Percentiles rank a stretch among this genome's conserved stretches.
Conservation (phyloP, 2,113 vertebrate genomes). For the Lepisosteus oculatus region DNA sequence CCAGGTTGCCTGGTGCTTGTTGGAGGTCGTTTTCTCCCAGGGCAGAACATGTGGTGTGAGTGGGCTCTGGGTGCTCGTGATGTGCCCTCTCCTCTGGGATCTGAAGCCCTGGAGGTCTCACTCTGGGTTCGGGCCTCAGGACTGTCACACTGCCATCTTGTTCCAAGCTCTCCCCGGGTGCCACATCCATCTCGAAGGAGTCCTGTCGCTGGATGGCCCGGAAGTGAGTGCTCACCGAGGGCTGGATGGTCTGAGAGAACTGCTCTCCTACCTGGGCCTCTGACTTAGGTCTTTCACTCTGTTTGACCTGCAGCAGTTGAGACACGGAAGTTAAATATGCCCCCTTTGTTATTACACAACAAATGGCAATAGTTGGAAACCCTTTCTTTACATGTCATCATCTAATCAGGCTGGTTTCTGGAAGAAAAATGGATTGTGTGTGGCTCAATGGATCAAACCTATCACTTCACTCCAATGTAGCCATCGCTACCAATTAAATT, state of each 20-base stretch:
- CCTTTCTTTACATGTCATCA: too few species aligned
- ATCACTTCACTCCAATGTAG: too few species aligned
- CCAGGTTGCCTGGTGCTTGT: slow-evolving; percentile 6
- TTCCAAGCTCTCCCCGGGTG: slow-evolving; percentile 30
- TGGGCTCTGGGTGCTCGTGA: slow-evolving; percentile 2
- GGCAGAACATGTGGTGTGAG: slow-evolving; percentile 19
- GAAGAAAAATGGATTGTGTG: too few species aligned
- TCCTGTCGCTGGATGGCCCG: slow-evolving; percentile 62
- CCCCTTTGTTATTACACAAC: too few species aligned
- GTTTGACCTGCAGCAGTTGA: slow-evolving; percentile 41
- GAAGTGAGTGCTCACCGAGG: slow-evolving; percentile 49
- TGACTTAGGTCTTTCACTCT: slow-evolving; percentile 29
- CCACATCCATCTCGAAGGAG: slow-evolving; percentile 52
- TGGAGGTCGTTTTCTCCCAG: slow-evolving; percentile 19
- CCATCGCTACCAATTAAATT: too few species aligned
- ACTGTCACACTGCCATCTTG: slow-evolving; percentile 45
- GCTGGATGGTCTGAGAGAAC: slow-evolving; percentile 12
- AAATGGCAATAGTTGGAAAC: too few species aligned
- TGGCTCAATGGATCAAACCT: too few species aligned
- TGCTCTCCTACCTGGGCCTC: slow-evolving; percentile 39
- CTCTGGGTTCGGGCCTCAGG: slow-evolving; percentile 56
- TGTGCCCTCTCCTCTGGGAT: slow-evolving; percentile 13
- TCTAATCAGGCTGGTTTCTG: too few species aligned
- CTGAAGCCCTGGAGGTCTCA: slow-evolving; percentile 22
- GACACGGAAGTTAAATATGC: neutral